Evolutionary conservation across 2,797 vertebrate genomes (phyloP), one percentile per base, ranked within the genome.

Genomic region (Lindbergichthys nudifrons): DNA sequence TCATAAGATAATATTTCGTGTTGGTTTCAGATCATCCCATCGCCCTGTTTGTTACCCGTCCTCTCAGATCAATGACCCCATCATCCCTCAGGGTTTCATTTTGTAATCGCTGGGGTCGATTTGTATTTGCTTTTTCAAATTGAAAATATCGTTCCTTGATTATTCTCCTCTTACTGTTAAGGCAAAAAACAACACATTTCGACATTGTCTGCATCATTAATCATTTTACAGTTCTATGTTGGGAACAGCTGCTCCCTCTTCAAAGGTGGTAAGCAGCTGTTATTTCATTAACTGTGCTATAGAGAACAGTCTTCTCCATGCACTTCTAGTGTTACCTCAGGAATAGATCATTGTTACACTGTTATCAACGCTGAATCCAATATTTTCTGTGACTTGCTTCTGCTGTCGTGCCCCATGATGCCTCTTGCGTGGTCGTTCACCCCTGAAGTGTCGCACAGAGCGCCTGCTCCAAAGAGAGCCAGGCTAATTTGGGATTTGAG

Each of bases 401-500:
- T 79, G 65, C 39, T 60, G 9, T 65, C 70, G 61, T 59, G 19
- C 48, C 54, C 66, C 62, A 2, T 50, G 75, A 62, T 80, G 64
- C 71, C 60, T 81, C 65, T 82, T 64, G 45, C 13, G 2, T 65
- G 61, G 52, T 60, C n/a, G 52, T 77, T 82, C 50, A 75, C 56
- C 61, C 53, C 68, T 54, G 59, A 79, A 83, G 84, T 74, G 67
- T 79, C 71, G 75, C 67, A 50, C 52, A 65, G 65, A 70, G 75
- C 73, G 58, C 5, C 65, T 42, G 64, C 54, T 75, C 69, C 62
- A 62, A 71, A 69, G 73, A 23, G 46, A 81, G 61, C 54, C 13
- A 11, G 68, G 75, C 73, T 90, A 85, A 91, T 89, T 90, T 82
- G 57, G 79, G 75, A 82, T 68, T 58, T 70, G 75, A 85, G 77